Percentiles rank a stretch among this genome's conserved stretches.
Conservation (phyloP, 2,797 vertebrate genomes). For the Petrocephalus sullivani region DNA sequence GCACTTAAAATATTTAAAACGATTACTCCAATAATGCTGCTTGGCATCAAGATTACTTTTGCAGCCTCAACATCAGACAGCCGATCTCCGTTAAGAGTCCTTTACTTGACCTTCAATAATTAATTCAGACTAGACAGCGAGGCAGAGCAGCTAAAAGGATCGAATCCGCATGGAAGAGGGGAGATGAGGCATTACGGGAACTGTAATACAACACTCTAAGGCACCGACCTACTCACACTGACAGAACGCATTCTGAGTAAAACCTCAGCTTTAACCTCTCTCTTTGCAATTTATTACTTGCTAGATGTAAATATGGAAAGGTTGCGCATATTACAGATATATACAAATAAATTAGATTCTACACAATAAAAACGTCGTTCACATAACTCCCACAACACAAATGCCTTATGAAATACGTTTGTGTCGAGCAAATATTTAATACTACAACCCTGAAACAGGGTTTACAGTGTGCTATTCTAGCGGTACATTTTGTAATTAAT, state of each 20-base stretch:
- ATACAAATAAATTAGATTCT: neutral
- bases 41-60: neutral
- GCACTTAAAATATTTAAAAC: neutral
- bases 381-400: neutral
- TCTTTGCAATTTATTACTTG: neutral
- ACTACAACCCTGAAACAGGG: neutral
- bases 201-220: neutral
- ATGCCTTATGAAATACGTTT: neutral
- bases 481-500: neutral
- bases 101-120: slow-evolving; percentile 4
- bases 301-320: neutral
- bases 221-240: neutral
- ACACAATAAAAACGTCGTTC: neutral
- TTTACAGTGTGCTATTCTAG: neutral
- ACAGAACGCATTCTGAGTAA: neutral
- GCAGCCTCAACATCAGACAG: neutral
- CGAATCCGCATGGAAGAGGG: neutral
- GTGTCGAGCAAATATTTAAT: neutral
- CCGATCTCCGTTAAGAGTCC: neutral
- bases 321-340: neutral
- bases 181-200: neutral
- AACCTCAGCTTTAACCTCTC: neutral
- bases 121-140: neutral
- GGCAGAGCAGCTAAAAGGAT: neutral
- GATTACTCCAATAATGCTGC: neutral